Evolutionary conservation across 2,888 invertebrate species (phyloP).

Genomic region (Xestobium rufovillosum): DNA sequence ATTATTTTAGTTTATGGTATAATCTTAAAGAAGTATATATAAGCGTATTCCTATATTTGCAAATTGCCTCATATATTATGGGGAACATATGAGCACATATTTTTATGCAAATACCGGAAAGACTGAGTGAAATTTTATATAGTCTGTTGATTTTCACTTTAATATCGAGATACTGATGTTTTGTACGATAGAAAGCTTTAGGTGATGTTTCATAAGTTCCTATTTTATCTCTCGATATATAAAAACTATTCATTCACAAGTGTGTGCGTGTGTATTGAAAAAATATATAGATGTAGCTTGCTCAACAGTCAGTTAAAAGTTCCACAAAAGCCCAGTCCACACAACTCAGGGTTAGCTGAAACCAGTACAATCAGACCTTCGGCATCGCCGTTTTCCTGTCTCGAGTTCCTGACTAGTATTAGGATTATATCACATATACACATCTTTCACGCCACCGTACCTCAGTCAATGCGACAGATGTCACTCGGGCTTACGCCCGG

Average conservation of each 20-base stretch:
- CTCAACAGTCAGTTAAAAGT: constrained; percentile 42
- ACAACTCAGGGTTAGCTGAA: constrained; percentile 42
- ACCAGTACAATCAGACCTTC: constrained; percentile 43
- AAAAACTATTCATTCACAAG: constrained; percentile 41
- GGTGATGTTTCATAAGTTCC: constrained; percentile 48
- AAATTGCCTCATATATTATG: constrained; percentile 43
- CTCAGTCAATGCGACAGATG: constrained; percentile 28
- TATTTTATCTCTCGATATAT: constrained; percentile 46
- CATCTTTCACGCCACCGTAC: constrained; percentile 23
- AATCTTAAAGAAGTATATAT: constrained; percentile 33
- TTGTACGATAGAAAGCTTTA: constrained; percentile 46
- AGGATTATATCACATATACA: constrained; percentile 20
- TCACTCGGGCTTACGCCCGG: constrained; percentile 25
- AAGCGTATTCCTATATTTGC: constrained; percentile 41
- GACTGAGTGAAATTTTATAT: constrained; percentile 49
- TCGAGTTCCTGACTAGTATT: constrained; percentile 44
- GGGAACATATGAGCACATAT: constrained; percentile 45
- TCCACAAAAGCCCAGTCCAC: constrained; percentile 41
- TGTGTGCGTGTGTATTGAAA: constrained; percentile 42
- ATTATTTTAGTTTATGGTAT: constrained; percentile 43
- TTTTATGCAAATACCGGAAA: constrained; percentile 48
- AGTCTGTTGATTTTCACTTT: constrained; percentile 46
- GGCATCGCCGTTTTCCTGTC: constrained; percentile 37
- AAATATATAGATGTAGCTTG: constrained; percentile 46
- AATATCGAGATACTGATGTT: constrained; percentile 44